Evolutionary conservation across 2,888 invertebrate species (phyloP).

Genomic region (Fabriciana adippe): DNA sequence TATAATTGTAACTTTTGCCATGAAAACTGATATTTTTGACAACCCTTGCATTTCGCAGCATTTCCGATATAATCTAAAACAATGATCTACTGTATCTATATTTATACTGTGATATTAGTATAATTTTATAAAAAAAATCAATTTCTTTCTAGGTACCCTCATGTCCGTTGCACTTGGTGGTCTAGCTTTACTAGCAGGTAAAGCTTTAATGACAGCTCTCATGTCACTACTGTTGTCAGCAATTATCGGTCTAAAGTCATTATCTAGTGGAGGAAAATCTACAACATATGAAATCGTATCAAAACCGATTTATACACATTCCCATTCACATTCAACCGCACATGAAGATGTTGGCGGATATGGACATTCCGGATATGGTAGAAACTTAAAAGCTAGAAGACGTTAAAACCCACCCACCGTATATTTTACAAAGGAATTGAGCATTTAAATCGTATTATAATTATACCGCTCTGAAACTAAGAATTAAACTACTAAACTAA

Average conservation of each 20-base stretch:
- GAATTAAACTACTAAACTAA: no score
- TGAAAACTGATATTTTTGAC: no score
- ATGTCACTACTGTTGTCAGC: constrained; percentile 90
- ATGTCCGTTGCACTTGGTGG: constrained; percentile 89
- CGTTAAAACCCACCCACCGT: constrained; percentile 45
- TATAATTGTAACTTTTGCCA: no score
- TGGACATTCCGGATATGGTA: constrained; percentile 80
- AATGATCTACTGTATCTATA: no score
- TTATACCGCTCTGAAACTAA: no score
- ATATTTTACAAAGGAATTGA: no score
- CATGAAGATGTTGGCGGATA: constrained; percentile 82
- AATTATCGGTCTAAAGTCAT: constrained; percentile 88
- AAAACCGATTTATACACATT: constrained; percentile 89
- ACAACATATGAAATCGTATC: constrained; percentile 93
- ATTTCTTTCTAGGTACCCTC: constrained; percentile 81
- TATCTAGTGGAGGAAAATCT: constrained; percentile 86
- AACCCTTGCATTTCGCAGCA: no score
- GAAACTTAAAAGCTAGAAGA: constrained; percentile 59
- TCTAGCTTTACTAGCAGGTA: constrained; percentile 90
- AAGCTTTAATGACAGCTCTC: constrained; percentile 91
- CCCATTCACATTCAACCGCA: constrained; percentile 82
- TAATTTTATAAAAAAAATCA: no score
- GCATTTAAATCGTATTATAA: no score
- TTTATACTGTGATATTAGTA: no score
- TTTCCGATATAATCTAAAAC: no score